Evolutionary conservation across 1,140 invertebrate genomes (phyloP).

Genomic region (Drosophila sechellia): DNA sequence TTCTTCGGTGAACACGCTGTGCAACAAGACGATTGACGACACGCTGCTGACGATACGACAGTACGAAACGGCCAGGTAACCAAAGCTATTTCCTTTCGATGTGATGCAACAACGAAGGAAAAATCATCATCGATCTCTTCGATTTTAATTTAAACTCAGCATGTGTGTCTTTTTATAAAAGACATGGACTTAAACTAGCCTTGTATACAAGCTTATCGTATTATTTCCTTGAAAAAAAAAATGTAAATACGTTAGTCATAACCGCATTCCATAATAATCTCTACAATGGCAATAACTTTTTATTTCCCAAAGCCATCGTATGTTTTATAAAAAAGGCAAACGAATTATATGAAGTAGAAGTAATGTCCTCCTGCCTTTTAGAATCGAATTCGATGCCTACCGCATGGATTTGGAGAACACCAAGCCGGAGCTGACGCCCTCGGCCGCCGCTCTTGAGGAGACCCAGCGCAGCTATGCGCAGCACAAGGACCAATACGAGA

Average conservation of each 20-base stretch:
- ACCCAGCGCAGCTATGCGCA: constrained; percentile 92
- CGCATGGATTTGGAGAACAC: constrained; percentile 94
- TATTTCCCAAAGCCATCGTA: too few relatives aligned
- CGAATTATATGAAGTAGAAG: too few relatives aligned
- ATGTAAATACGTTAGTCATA: too few relatives aligned
- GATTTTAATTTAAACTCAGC: background rate
- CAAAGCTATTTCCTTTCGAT: background rate
- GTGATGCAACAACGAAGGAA: background rate
- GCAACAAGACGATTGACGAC: constrained; percentile 98
- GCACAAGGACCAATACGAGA: constrained; percentile 96
- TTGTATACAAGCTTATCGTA: too few relatives aligned
- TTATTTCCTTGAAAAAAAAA: too few relatives aligned
- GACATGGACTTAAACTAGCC: too few relatives aligned
- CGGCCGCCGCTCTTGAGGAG: constrained; percentile 90
- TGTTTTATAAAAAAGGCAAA: too few relatives aligned
- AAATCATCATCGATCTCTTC: too few relatives aligned
- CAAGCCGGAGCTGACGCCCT: constrained; percentile 88
- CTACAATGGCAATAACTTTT: too few relatives aligned
- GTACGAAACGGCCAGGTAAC: constrained; percentile 95
- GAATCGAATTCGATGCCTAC: constrained; percentile 99
- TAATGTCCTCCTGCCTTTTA: constrained; percentile 68
- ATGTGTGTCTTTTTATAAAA: too few relatives aligned
- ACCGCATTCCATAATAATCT: too few relatives aligned
- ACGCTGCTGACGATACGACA: constrained; percentile 96
- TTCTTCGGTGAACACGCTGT: constrained; percentile 96